Base-by-base conservation (phyloP, 2,797 vertebrate species). In the Chaetodon trifasciatus region DNA sequence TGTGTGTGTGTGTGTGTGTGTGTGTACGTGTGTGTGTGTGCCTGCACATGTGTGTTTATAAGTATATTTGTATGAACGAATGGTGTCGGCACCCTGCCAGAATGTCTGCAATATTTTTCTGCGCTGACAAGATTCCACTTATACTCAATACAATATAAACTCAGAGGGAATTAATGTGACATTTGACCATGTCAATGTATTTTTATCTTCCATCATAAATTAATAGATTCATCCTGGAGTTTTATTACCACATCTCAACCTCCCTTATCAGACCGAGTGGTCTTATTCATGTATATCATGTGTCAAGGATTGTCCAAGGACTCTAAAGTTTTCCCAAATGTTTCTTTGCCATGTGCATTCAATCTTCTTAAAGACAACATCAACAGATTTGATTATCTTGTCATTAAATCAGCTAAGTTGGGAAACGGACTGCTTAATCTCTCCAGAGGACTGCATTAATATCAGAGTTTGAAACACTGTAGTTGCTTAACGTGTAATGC, bases 51-150 rank as follows among this genome's bases (percentile, higher is more conserved):
- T 49, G 37, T 78, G 67, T 63, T 75, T 62, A 74, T 73, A 65
- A 60, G 37, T 37, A 24, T 40, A 62, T 66, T 35, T 66, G 60
- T 28, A 72, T 78, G 53, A 56, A 56, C 39, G 19, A 76, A 74
- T 73, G 70, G 76, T 85, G 78, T 42, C 70, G 85, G 89, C 87
- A 79, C 7, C 57, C 64, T 86, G 89, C 88, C 93, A 91, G 68
- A 61, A 68, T 75, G 71, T 85, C 74, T 84, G 58, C 9, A 11
- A 42, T 76, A 42, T 85, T 76, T 77, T 65, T 69, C 32, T 83
- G 37, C 53, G 47, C 56, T 76, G 65, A 90, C 66, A 82, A 63
- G 57, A 79, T 69, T 88, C 75, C 71, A 73, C 73, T 87, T 84
- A 85, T 84, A 74, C 83, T 83, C 66, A 82, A 70, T 81, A 58